A percentile compares a stretch with the other conserved stretches of the same genome.
These are phyloP conservation scores for Pseudonaja textilis DNA, from an alignment of 2,113 vertebrate species.

Conservation along the genomic window DNA sequence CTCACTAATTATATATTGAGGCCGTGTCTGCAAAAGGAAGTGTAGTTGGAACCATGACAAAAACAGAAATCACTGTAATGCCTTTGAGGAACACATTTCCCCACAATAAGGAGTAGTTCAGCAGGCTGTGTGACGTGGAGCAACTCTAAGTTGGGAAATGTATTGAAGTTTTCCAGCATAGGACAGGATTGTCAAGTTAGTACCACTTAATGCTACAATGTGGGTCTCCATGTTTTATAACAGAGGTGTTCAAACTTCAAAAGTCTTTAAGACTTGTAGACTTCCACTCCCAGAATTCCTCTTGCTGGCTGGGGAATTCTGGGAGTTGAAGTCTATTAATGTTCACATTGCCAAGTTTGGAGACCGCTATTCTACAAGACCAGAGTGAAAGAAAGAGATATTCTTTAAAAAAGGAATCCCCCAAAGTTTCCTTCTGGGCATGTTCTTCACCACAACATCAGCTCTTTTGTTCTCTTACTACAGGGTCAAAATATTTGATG, in stretches of 20 bases:
- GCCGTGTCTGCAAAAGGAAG: neutral
- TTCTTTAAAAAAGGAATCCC: neutral
- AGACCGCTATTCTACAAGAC: neutral
- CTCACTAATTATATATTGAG: neutral
- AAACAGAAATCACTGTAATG: neutral
- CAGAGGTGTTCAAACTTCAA: neutral
- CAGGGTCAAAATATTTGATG: constrained; percentile 87
- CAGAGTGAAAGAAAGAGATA: neutral
- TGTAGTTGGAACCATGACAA: neutral
- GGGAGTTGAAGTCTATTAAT: neutral
- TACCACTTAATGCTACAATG: neutral
- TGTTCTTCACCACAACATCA: neutral
- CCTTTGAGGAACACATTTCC: neutral
- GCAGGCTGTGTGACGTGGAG: neutral
- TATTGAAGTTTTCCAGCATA: neutral
- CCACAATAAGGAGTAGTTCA: neutral
- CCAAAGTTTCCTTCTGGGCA: neutral
- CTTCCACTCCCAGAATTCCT: neutral
- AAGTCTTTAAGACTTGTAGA: neutral
- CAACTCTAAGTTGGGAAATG: neutral
- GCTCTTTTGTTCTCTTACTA: constrained; percentile 17
- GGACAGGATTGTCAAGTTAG: neutral
- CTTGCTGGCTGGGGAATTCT: neutral
- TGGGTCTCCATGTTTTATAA: neutral
- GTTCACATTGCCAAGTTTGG: neutral